Conservation (phyloP, 2,797 vertebrate species). For the Hoplostethus mediterraneus region DNA sequence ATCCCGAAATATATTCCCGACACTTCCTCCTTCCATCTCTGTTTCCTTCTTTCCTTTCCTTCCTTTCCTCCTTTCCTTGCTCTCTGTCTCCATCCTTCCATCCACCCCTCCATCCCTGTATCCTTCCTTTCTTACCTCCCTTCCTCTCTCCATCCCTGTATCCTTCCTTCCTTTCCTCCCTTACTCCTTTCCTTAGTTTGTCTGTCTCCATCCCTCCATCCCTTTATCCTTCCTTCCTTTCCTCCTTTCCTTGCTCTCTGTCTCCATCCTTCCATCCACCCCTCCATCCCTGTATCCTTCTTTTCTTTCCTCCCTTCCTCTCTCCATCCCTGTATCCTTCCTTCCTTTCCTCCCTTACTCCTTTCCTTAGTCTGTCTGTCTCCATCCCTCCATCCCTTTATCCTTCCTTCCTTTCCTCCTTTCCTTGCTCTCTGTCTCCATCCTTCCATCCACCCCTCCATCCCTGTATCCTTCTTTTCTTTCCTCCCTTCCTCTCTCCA, state of each 20-base stretch:
- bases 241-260: not conserved
- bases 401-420: not conserved
- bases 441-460: not conserved
- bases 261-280: not conserved
- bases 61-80: too few species aligned
- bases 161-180: not conserved
- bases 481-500: not conserved
- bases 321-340: not conserved
- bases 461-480: not conserved
- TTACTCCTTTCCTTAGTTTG: too few species aligned
- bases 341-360: not conserved
- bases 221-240: too few species aligned
- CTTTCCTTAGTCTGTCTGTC: too few species aligned
- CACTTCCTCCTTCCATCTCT: constrained; percentile 26
- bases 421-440: not conserved
- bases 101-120: not conserved
- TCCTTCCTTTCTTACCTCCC: not conserved
- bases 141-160: not conserved
- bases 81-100: not conserved
- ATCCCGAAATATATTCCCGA: constrained; percentile 58
- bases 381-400: not conserved
- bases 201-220: not conserved
- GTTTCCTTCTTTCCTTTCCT: not conserved
- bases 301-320: not conserved
- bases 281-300: not conserved